phyloP scores from a whole-genome alignment of 2,113 vertebrate species.

The Apeltes quadracus region DNA sequence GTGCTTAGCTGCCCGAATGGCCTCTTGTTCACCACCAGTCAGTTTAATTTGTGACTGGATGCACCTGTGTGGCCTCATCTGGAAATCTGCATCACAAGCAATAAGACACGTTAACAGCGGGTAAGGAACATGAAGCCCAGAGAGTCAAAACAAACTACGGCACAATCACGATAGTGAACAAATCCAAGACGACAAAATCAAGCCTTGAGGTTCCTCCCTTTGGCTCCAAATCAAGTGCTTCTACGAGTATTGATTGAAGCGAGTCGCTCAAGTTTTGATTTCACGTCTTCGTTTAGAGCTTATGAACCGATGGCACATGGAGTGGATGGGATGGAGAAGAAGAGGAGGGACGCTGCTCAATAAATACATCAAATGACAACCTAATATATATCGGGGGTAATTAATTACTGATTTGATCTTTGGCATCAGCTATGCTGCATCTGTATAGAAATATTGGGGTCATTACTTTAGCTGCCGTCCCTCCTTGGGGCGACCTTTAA shows the following conservation, averaged over 20 bases:
- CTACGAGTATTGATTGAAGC: slow-evolving; percentile 15
- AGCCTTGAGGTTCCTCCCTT: slow-evolving; percentile 44
- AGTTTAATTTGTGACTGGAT: slow-evolving; percentile 5
- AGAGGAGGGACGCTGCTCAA: slow-evolving; percentile 36
- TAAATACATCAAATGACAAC: not conserved
- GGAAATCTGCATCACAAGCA: slow-evolving; percentile 61
- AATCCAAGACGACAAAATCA: slow-evolving; percentile 50
- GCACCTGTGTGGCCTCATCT: slow-evolving; percentile 37
- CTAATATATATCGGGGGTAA: too few relatives aligned
- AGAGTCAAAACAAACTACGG: slow-evolving; percentile 21
- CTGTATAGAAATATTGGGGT: not conserved
- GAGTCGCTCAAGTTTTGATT: slow-evolving; percentile 58
- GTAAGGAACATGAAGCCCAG: slow-evolving; percentile 24
- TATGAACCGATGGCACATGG: slow-evolving; percentile 72
- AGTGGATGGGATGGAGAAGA: slow-evolving; percentile 50
- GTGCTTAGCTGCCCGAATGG: not conserved
- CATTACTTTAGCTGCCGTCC: not conserved
- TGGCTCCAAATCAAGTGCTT: slow-evolving; percentile 9
- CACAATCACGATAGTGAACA: slow-evolving; percentile 21
- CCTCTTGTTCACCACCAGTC: not conserved
- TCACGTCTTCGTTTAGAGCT: slow-evolving; percentile 35
- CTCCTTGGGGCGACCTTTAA: not conserved
- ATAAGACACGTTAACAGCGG: slow-evolving; percentile 31
- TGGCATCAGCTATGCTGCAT: not conserved
- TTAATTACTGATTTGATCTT: not conserved